A percentile compares a stretch with the other conserved stretches of the same genome.
Conservation (phyloP, 2,888 invertebrate species). For the Drosophila eohydei region DNA sequence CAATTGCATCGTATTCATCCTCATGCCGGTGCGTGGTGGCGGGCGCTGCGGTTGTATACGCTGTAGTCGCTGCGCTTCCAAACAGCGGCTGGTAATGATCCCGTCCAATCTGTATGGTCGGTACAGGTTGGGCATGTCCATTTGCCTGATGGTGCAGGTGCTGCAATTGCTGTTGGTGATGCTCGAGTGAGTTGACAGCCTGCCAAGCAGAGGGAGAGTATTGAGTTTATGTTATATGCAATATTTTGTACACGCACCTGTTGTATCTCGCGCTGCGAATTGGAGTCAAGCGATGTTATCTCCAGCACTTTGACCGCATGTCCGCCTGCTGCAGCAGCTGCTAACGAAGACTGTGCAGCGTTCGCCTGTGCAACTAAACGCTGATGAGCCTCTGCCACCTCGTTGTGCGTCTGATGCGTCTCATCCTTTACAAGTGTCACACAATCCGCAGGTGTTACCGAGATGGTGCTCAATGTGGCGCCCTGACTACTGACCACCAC, state of each 20-base stretch:
- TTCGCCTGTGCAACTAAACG: slow-evolving; percentile 71
- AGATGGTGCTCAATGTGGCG: slow-evolving; percentile 66
- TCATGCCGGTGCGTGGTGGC: slow-evolving; percentile 68
- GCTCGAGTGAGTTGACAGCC: slow-evolving; percentile 83
- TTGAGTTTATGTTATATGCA: not conserved
- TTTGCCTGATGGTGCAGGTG: slow-evolving; percentile 81
- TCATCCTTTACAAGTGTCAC: slow-evolving; percentile 80
- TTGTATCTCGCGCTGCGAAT: slow-evolving; percentile 83
- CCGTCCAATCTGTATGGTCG: slow-evolving; percentile 83
- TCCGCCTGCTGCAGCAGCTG: slow-evolving; percentile 61
- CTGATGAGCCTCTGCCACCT: slow-evolving; percentile 67
- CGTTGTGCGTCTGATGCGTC: slow-evolving; percentile 66
- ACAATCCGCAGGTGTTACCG: slow-evolving; percentile 77
- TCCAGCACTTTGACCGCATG: slow-evolving; percentile 83
- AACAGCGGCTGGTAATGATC: slow-evolving; percentile 83
- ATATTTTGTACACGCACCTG: slow-evolving; percentile 61
- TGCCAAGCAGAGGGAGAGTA: slow-evolving; percentile 20
- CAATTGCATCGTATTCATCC: slow-evolving; percentile 84
- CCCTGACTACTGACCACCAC: slow-evolving; percentile 69
- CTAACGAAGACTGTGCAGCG: slow-evolving; percentile 61
- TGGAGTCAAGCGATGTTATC: slow-evolving; percentile 83
- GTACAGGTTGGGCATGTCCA: slow-evolving; percentile 76
- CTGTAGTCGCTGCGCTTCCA: slow-evolving; percentile 68
- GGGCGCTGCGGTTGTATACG: slow-evolving; percentile 74
- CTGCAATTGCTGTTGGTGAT: slow-evolving; percentile 82